Evolutionary conservation across 1,140 invertebrate genomes (phyloP), one percentile per base, ranked within the genome.

Genomic region (Zaprionus inermis): DNA sequence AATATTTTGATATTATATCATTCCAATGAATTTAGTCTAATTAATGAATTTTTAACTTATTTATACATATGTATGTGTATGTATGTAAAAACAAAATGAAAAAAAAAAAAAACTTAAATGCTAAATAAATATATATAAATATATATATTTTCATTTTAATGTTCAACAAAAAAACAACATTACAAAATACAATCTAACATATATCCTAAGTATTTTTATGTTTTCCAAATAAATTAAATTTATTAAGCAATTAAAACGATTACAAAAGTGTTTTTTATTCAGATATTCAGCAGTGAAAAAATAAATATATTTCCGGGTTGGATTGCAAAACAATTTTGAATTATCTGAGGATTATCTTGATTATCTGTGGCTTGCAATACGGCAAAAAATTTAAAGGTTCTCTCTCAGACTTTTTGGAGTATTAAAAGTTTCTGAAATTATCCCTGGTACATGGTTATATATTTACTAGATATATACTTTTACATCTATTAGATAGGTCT

Each of bases 1-100:
- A 86, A 88, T 83, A 84, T 89, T 89, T 89, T 89, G 84, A 89
- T 89, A 89, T 89, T 89, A 89, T 89, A 89, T 89, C 84, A 89
- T 89, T 89, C 84, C 84, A 89, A 89, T 89, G 84, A 89, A 89
- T 89, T 89, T 89, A 89, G 84, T 73, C 84, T 89, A 89, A 89
- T 89, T 89, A 89, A 89, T 83, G 71, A 89, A 89, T 89, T 89
- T 89, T 89, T 89, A 89, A 89, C 84, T 89, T 89, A 89, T 89
- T 89, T 89, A 89, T 89, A 73, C 85, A 89, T 89, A 83, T 78
- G 58, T 72, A 63, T 32, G 10, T 79, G 74, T 89, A 88, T 88
- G 73, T 86, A 88, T 88, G 83, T 86, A 88, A 88, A 88, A 86
- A 83, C 22, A 28, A 51, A 34, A 61, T 72, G 34, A 75, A 76